Evolutionary conservation across 2,113 vertebrate species (phyloP).

Genomic region (Spilogale gracilis): DNA sequence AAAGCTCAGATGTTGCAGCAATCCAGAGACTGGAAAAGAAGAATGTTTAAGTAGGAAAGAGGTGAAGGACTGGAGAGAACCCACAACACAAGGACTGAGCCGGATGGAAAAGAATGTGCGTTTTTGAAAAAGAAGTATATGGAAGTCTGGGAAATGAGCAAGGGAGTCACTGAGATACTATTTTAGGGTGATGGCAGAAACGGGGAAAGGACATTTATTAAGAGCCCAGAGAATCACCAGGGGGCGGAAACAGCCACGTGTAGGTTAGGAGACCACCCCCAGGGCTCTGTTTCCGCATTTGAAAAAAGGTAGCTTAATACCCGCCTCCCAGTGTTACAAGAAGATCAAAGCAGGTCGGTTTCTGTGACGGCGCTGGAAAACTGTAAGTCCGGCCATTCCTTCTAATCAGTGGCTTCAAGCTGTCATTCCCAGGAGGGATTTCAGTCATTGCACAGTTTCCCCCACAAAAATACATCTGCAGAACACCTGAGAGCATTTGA

Average conservation of each 20-base stretch:
- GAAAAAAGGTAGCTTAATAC: not conserved
- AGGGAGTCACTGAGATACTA: accelerated
- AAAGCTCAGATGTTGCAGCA: not conserved
- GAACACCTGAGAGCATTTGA: not conserved
- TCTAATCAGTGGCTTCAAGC: not conserved
- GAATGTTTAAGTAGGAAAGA: not conserved
- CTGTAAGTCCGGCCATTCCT: not conserved
- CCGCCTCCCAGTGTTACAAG: not conserved
- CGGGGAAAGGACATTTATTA: not conserved
- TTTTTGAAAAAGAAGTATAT: not conserved
- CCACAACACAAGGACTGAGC: not conserved
- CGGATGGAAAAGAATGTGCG: not conserved
- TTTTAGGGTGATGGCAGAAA: too few species aligned
- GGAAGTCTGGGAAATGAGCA: not conserved
- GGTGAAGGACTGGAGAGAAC: not conserved
- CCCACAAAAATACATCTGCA: not conserved
- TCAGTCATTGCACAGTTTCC: too few species aligned
- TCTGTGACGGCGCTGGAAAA: not conserved
- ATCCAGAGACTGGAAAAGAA: not conserved
- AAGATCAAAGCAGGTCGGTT: not conserved
- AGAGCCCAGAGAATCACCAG: not conserved
- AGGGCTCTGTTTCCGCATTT: not conserved
- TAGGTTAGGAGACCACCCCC: not conserved
- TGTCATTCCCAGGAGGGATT: not conserved
- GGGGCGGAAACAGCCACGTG: accelerated